phyloP scores from a whole-genome alignment of 1,140 invertebrate species.

The Drosophila tristis region DNA sequence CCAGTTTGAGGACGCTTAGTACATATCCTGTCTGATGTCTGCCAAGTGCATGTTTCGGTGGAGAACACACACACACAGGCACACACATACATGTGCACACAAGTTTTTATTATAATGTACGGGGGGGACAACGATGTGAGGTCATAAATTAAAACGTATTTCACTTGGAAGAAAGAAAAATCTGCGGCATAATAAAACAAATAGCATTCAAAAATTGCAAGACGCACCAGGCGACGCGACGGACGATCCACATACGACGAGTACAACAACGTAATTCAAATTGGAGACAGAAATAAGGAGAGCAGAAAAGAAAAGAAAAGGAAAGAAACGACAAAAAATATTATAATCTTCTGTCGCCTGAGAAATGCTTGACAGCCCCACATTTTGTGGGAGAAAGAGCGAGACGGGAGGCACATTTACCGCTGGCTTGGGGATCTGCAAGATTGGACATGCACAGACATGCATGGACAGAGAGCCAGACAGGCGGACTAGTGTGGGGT shows the following conservation, averaged over 20 bases:
- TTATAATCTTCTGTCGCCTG: slow-evolving; percentile 49
- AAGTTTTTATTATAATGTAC: slow-evolving; percentile 59
- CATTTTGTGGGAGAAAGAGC: neutral
- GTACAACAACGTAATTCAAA: slow-evolving; percentile 68
- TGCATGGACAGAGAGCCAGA: slow-evolving; percentile 6
- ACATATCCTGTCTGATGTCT: slow-evolving; percentile 53
- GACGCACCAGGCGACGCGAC: slow-evolving; percentile 22
- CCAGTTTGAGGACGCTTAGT: slow-evolving; percentile 11
- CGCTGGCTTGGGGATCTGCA: slow-evolving; percentile 24
- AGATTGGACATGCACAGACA: slow-evolving; percentile 29
- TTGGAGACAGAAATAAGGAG: slow-evolving; percentile 71
- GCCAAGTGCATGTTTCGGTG: slow-evolving; percentile 66
- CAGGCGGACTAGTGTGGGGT: neutral
- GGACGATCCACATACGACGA: slow-evolving; percentile 34
- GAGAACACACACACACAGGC: slow-evolving; percentile 55
- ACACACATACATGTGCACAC: no score
- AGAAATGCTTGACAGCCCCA: slow-evolving; percentile 54
- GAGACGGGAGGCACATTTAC: slow-evolving; percentile 34
- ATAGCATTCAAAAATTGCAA: slow-evolving; percentile 77
- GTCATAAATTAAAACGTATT: slow-evolving; percentile 80
- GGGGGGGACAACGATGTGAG: slow-evolving; percentile 31
- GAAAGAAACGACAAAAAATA: slow-evolving; percentile 18
- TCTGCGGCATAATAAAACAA: slow-evolving; percentile 73
- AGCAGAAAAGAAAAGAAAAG: slow-evolving; percentile 6
- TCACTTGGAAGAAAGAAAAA: slow-evolving; percentile 80